phyloP scores from a whole-genome alignment of 2,888 invertebrate species.

The Drosophila ustulata region DNA sequence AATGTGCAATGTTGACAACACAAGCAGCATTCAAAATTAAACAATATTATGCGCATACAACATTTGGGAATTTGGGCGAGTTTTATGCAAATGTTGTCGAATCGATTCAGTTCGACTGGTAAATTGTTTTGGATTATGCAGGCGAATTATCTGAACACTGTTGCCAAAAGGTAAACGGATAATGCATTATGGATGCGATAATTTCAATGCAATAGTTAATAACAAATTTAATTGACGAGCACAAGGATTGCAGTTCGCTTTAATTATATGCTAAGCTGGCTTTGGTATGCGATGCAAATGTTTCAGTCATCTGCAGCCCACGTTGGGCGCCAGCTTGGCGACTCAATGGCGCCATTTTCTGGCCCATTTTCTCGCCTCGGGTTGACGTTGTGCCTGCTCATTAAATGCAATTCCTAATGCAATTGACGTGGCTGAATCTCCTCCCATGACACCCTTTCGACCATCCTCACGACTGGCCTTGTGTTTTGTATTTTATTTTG shows the following conservation, averaged over 20 bases:
- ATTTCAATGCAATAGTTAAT: neutral
- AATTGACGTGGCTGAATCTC: constrained; percentile 65
- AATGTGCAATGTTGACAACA: neutral
- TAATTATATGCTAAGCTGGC: constrained; percentile 7
- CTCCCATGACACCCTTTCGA: neutral
- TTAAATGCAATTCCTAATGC: constrained; percentile 76
- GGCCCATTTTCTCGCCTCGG: constrained; percentile 64
- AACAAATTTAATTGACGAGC: constrained; percentile 14
- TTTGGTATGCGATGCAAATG: constrained; percentile 17
- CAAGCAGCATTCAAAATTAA: constrained; percentile 13
- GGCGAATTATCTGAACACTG: constrained; percentile 12
- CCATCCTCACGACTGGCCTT: constrained; percentile 21
- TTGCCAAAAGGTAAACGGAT: constrained; percentile 20
- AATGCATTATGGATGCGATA: constrained; percentile 28
- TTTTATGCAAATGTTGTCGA: constrained; percentile 28
- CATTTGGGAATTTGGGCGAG: neutral
- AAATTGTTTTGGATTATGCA: constrained; percentile 7
- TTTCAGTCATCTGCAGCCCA: constrained; percentile 8
- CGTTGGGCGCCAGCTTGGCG: constrained; percentile 56
- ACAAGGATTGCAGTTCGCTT: neutral
- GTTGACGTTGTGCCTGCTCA: constrained; percentile 55
- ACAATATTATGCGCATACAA: constrained; percentile 10
- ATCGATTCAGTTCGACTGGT: neutral
- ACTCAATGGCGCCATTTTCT: constrained; percentile 69
- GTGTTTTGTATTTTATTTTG: constrained; percentile 39